A percentile compares a stretch with the other conserved stretches of the same genome.
phyloP scores from a whole-genome alignment of 1,140 invertebrate species.

The Drosophila lowei region DNA sequence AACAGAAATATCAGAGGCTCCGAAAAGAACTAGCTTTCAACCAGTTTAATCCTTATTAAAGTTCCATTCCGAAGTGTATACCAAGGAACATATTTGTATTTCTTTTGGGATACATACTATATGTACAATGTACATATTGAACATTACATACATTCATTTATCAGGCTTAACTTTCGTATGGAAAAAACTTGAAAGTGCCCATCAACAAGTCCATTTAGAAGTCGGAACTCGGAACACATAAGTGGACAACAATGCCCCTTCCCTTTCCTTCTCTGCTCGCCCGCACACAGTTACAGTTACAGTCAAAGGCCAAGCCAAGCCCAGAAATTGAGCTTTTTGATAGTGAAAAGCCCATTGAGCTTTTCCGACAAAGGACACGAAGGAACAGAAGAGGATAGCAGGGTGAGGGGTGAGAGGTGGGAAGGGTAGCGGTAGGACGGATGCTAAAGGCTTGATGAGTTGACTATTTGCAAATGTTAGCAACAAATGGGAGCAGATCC shows the following conservation, averaged over 20 bases:
- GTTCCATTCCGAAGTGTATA: too few species aligned
- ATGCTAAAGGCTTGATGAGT: slow-evolving; percentile 36
- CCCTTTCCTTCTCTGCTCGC: too few species aligned
- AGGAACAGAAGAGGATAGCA: not conserved
- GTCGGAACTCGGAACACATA: slow-evolving; percentile 29
- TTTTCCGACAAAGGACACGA: slow-evolving; percentile 22
- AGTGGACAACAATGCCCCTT: slow-evolving; percentile 36
- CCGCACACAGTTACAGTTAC: not conserved
- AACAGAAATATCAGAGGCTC: too few species aligned
- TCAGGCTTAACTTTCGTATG: slow-evolving; percentile 37
- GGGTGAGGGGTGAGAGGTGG: not conserved
- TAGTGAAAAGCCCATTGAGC: slow-evolving; percentile 35
- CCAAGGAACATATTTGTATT: too few species aligned
- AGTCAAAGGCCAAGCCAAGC: slow-evolving; percentile 19
- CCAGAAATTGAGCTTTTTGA: slow-evolving; percentile 31
- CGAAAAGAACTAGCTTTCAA: too few species aligned
- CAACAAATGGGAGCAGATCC: slow-evolving; percentile 33
- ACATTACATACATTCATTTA: slow-evolving; percentile 7
- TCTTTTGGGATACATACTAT: too few species aligned
- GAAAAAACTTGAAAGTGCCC: slow-evolving; percentile 24
- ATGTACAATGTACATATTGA: too few species aligned
- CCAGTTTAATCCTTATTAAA: too few species aligned
- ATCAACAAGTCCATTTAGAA: slow-evolving; percentile 38
- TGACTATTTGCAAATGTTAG: slow-evolving; percentile 51
- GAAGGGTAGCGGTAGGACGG: not conserved